Evolutionary conservation across 2,797 vertebrate genomes (phyloP), one percentile per base, ranked within the genome.

Genomic region (Alauda arvensis): DNA sequence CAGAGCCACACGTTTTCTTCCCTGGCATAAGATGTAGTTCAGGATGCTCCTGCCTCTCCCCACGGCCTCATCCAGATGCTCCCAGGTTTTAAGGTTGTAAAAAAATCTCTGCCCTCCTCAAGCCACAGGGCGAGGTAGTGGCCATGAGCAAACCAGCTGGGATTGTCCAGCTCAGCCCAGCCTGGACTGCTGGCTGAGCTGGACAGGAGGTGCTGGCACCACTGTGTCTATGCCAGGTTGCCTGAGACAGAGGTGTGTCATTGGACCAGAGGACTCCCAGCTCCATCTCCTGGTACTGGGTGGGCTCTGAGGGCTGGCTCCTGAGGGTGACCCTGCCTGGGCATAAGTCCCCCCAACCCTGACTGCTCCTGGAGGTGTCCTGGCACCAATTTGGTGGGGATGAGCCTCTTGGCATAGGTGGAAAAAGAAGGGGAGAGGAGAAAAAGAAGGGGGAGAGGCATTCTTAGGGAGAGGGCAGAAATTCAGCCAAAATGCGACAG

Each of bases 51-150:
- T 75, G 33, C 42, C 42, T 85, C 34, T 37, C 6, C 10, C 4
- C n/a, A 45, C 40, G 62, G 23, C 33, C 62, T 52, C 16, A 7
- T 63, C 23, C 19, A 55, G 45, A 31, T 40, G 28, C 28, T 66
- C 10, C 19, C 24, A 67, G 55, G 14, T 77, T 91, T 87, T n/a
- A 66, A 60, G 9, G 24, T 37, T 81, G 21, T 67, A 24, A 28
- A 43, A 55, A 55, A 49, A 37, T 39, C 20, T 56, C 23, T 56
- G 28, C 17, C 49, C 11, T 65, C 20, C 42, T 61, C 39, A 40
- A 75, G 45, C 14, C 37, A 29, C 16, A 9, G 6, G 53, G 24
- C 0, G 0, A 68, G 24, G 49, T 33, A 18, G 24, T 77, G 46
- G 8, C 51, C 80, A 18, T 9, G 18, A 82, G n/a, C 53, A 70